Percentiles rank a stretch among this genome's conserved stretches.
Evolutionary conservation across 2,113 vertebrate species (phyloP).

Genomic region (Chaetodon auriga): DNA sequence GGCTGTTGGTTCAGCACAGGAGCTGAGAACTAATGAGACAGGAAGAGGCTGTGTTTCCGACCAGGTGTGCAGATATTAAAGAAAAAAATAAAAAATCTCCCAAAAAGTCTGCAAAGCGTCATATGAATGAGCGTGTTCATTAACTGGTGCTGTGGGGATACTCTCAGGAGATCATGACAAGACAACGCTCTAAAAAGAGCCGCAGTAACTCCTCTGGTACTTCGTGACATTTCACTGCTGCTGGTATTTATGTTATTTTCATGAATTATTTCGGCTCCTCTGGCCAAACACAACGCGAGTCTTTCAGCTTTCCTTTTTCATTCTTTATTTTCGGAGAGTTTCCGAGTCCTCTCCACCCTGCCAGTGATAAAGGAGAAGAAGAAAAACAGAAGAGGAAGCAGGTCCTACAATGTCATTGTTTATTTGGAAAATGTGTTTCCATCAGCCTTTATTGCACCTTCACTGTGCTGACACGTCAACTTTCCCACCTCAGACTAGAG

Average conservation of each 20-base stretch:
- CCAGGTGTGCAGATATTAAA: slow-evolving; percentile 35
- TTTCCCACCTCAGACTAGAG: slow-evolving; percentile 25
- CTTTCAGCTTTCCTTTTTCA: neutral
- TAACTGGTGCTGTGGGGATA: neutral
- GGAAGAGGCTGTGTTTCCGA: slow-evolving; percentile 6
- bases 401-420: slow-evolving; percentile 24
- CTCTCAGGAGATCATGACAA: neutral
- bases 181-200: neutral
- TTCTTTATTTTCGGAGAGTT: slow-evolving; percentile 4
- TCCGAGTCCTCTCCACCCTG: neutral
- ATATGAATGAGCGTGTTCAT: neutral
- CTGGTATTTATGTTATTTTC: neutral
- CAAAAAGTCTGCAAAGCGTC: neutral
- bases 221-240: neutral
- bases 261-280: slow-evolving; percentile 3
- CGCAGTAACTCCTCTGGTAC: neutral
- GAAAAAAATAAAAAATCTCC: neutral
- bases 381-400: slow-evolving; percentile 12
- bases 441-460: slow-evolving; percentile 30
- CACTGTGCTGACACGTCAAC: slow-evolving; percentile 36
- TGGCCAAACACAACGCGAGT: neutral
- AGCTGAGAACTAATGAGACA: neutral
- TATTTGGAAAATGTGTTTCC: slow-evolving; percentile 47
- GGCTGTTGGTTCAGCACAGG: slow-evolving; percentile 3
- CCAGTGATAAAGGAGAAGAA: neutral